phyloP scores from a whole-genome alignment of 2,888 invertebrate genomes.

The Spisula subtruncata region DNA sequence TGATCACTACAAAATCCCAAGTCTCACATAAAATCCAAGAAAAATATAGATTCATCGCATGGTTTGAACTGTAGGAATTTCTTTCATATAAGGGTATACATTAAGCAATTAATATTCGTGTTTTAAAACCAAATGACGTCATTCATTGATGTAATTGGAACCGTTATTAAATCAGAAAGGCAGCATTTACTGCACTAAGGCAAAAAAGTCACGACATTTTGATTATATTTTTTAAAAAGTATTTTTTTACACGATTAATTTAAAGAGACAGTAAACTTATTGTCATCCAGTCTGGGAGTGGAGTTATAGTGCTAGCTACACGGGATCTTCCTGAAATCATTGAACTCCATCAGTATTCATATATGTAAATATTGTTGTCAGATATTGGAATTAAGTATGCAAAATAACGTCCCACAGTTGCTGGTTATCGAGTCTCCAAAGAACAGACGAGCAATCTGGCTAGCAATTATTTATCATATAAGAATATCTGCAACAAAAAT shows the following conservation, averaged over 20 bases:
- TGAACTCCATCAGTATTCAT: neutral
- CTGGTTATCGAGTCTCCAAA: neutral
- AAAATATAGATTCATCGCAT: neutral
- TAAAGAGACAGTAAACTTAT: neutral
- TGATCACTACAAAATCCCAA: neutral
- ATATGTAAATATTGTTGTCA: slow-evolving; percentile 10
- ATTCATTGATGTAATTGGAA: too few species aligned
- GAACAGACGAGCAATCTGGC: slow-evolving; percentile 8
- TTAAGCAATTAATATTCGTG: neutral
- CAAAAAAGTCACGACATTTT: too few species aligned
- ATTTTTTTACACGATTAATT: neutral
- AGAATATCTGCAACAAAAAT: neutral
- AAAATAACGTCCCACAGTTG: slow-evolving; percentile 11
- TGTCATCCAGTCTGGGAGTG: neutral
- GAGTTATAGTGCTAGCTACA: neutral
- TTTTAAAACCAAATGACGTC: neutral
- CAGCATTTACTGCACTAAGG: too few species aligned
- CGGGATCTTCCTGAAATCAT: neutral
- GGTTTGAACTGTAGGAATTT: neutral
- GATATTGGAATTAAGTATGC: slow-evolving; percentile 9
- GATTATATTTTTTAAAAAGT: too few species aligned
- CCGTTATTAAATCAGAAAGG: too few species aligned
- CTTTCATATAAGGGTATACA: neutral
- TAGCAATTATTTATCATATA: neutral
- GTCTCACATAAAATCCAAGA: neutral